These are phyloP conservation scores for Torymus texanus DNA, from an alignment of 2,888 invertebrate genomes.

Conservation along the genomic window DNA sequence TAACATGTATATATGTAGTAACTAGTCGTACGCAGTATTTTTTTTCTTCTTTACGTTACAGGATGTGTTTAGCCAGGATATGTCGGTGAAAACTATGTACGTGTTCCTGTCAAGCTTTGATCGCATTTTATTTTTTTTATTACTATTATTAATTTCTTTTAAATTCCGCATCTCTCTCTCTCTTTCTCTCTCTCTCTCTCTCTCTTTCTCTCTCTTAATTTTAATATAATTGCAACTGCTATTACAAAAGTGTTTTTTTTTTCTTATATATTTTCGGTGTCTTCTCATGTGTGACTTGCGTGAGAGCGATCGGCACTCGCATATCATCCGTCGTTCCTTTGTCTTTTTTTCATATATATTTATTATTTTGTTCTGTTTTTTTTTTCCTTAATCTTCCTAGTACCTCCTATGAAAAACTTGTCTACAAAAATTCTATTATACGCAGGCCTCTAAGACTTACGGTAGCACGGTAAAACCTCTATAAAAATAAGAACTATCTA, in stretches of 20 bases:
- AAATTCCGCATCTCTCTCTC: constrained; percentile 18
- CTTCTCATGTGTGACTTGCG: constrained; percentile 34
- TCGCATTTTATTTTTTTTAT: constrained; percentile 59
- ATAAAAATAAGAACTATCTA: constrained; percentile 66
- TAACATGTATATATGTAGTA: constrained; percentile 69
- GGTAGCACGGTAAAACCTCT: constrained; percentile 66
- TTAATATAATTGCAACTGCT: constrained; percentile 53
- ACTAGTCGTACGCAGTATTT: constrained; percentile 71
- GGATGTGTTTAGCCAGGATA: constrained; percentile 74
- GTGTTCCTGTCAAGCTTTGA: constrained; percentile 56
- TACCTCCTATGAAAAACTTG: constrained; percentile 57
- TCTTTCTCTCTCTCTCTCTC: constrained; percentile 15
- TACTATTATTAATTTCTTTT: constrained; percentile 62
- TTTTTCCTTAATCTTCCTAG: constrained; percentile 44
- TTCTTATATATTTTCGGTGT: constrained; percentile 40
- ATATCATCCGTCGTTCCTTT: constrained; percentile 28
- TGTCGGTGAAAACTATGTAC: constrained; percentile 73
- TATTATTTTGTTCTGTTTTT: constrained; percentile 48
- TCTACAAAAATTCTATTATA: constrained; percentile 59
- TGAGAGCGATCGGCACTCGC: constrained; percentile 48
- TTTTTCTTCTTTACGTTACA: constrained; percentile 66
- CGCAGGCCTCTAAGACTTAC: constrained; percentile 75
- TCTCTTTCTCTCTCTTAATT: constrained; percentile 31
- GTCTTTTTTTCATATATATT: constrained; percentile 30
- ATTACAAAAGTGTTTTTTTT: constrained; percentile 50